Base-by-base conservation (phyloP, 2,797 vertebrate species). In the Megalops cyprinoides region DNA sequence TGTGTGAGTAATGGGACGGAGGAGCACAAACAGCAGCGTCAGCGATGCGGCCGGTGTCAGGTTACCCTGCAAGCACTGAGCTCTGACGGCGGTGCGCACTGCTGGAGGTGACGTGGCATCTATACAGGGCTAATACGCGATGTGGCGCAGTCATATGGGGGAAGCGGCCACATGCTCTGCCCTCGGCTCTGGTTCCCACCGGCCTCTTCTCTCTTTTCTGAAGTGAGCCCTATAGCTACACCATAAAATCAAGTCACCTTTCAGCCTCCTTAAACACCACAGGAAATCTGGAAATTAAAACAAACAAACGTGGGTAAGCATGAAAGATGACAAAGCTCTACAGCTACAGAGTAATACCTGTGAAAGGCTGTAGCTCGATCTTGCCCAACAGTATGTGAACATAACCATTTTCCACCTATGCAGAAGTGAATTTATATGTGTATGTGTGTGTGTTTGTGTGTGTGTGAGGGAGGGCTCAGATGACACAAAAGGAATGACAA, bases 101-200 rank as follows among this genome's bases (percentile, higher is more conserved):
- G 67, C 67, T 71, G 37, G 39, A 44, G 20, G 67, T 44, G 34
- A 71, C 37, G 67, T 71, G 67, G 20, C 67, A 23, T 23, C 6
- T 23, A 8, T 18, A 14, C 67, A 14, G 18, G 0, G 39, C n/a
- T 71, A 44, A 71, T 44, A n/a, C n/a, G 23, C n/a, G 39, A 20
- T n/a, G 37, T 23, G 67, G 67, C 8, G 15, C 67, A 2, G 67
- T 8, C 18, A 23, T 71, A 37, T n/a, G 37, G 37, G 37, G 23
- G 67, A 44, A 71, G n/a, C 23, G 6, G 37, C 18, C 67, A 42
- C 67, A 37, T 7, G 67, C 20, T 39, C 8, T 44, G 67, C 18
- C 37, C 67, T 44, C 7, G 15, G 67, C 44, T n/a, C n/a, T n/a
- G n/a, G n/a, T 71, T 71, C 67, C 67, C 67, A 42, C 10, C 71